Percentiles rank a stretch among this genome's conserved stretches.
These are phyloP conservation scores for Ethmia dodecea DNA, from an alignment of 2,888 invertebrate genomes.

Conservation along the genomic window DNA sequence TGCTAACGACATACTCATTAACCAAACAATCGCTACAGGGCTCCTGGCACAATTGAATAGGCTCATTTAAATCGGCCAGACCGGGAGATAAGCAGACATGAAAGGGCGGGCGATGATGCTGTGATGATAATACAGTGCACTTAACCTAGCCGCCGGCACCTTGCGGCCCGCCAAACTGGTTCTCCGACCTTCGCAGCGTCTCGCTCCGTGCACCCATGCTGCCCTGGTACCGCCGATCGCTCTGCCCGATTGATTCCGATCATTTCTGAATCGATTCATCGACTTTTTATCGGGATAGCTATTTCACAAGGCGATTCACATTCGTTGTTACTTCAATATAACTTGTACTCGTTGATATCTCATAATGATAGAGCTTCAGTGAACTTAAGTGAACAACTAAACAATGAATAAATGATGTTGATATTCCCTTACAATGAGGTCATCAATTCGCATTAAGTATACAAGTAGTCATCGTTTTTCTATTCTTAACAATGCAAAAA, in stretches of 20 bases:
- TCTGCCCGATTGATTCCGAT: slow-evolving; percentile 57
- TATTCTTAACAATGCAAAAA: too few relatives aligned
- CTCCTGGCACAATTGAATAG: slow-evolving; percentile 54
- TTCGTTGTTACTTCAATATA: too few relatives aligned
- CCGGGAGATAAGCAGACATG: slow-evolving; percentile 65
- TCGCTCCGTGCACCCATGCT: slow-evolving; percentile 53
- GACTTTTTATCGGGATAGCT: slow-evolving; percentile 9
- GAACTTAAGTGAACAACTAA: too few relatives aligned
- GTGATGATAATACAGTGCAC: slow-evolving; percentile 70
- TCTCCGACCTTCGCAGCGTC: slow-evolving; percentile 64
- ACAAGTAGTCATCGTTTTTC: too few relatives aligned
- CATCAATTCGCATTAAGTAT: too few relatives aligned
- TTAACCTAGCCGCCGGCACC: slow-evolving; percentile 70
- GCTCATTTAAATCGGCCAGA: slow-evolving; percentile 61
- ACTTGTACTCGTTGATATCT: too few relatives aligned
- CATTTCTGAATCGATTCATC: slow-evolving; percentile 27
- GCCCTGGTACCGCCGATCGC: slow-evolving; percentile 57
- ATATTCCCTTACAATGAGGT: too few relatives aligned
- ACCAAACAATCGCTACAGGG: background rate
- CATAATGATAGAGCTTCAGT: too few relatives aligned
- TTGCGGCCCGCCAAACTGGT: slow-evolving; percentile 72
- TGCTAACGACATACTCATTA: too few relatives aligned
- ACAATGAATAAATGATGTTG: too few relatives aligned
- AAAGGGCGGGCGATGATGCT: slow-evolving; percentile 71
- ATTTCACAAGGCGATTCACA: slow-evolving; percentile 3